A percentile compares a stretch with the other conserved stretches of the same genome.
Conservation (phyloP, 2,797 vertebrate genomes). For the Enteromius fasciolatus region DNA sequence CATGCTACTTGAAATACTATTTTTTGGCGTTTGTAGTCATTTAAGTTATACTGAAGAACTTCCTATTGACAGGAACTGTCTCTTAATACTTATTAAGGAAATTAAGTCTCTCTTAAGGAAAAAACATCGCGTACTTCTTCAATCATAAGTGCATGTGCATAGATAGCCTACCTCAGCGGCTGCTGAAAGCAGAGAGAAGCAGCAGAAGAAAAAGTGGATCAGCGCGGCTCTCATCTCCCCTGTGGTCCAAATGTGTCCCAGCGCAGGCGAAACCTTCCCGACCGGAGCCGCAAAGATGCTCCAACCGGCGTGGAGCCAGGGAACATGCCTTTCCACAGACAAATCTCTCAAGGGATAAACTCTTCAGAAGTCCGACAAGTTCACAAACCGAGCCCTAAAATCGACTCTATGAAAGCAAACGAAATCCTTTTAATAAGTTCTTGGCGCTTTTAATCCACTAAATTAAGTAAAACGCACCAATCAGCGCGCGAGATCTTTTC, state of each 20-base stretch:
- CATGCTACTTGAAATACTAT: neutral
- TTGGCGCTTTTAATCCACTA: neutral
- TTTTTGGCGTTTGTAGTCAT: neutral
- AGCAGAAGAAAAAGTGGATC: conserved; percentile 86
- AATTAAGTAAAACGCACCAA: neutral
- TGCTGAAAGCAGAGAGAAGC: conserved; percentile 82
- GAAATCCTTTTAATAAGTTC: neutral
- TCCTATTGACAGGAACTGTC: conserved; percentile 5
- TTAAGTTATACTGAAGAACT: conserved; percentile 6
- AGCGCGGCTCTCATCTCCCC: conserved; percentile 92
- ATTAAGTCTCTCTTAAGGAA: neutral
- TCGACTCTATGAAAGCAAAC: neutral
- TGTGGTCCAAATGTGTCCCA: conserved; percentile 76
- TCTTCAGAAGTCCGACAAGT: conserved; percentile 1
- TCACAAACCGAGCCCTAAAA: neutral
- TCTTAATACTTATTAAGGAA: neutral
- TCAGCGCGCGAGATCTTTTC: neutral
- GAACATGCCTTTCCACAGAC: conserved; percentile 79
- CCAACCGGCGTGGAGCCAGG: conserved; percentile 80
- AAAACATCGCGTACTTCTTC: neutral
- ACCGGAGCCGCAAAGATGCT: conserved; percentile 85
- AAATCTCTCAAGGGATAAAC: conserved; percentile 13
- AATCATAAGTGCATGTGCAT: neutral
- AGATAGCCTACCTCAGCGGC: conserved; percentile 81
- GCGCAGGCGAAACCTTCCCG: conserved; percentile 77